These are phyloP conservation scores for Capreolus pygargus DNA, from an alignment of 2,113 vertebrate species.

Conservation along the genomic window DNA sequence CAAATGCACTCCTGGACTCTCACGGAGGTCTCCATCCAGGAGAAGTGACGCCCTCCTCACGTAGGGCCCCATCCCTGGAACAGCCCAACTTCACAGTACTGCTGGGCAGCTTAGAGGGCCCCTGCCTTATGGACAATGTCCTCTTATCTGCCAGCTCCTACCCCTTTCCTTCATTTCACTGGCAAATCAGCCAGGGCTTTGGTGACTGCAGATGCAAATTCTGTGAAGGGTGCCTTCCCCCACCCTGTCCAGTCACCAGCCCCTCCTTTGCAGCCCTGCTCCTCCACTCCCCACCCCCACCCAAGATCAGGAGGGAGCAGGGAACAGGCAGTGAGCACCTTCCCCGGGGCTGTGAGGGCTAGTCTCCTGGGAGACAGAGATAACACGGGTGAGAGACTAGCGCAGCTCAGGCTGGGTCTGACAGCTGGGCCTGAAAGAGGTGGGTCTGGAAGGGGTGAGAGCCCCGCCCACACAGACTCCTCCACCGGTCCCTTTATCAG, in stretches of 20 bases:
- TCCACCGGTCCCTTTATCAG: background rate
- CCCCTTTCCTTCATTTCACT: constrained; percentile 69
- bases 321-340: background rate
- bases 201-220: constrained; percentile 45
- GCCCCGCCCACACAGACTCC: background rate
- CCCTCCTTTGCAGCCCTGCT: background rate
- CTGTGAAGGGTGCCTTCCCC: background rate
- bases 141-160: background rate
- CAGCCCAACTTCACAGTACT: background rate
- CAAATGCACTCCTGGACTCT: background rate
- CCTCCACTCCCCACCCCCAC: background rate
- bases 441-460: background rate
- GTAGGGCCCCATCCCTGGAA: background rate
- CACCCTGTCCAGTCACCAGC: background rate
- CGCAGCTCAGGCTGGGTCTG: background rate
- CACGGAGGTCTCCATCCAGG: background rate
- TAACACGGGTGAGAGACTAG: constrained; percentile 41
- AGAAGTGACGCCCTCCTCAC: background rate
- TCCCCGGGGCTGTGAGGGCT: constrained; percentile 54
- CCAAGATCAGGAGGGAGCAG: background rate
- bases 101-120: background rate
- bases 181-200: constrained; percentile 64
- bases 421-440: constrained; percentile 24
- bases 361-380: constrained; percentile 73
- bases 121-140: background rate